Evolutionary conservation across 2,797 vertebrate species (phyloP).

Genomic region (Enteromius radiatus): DNA sequence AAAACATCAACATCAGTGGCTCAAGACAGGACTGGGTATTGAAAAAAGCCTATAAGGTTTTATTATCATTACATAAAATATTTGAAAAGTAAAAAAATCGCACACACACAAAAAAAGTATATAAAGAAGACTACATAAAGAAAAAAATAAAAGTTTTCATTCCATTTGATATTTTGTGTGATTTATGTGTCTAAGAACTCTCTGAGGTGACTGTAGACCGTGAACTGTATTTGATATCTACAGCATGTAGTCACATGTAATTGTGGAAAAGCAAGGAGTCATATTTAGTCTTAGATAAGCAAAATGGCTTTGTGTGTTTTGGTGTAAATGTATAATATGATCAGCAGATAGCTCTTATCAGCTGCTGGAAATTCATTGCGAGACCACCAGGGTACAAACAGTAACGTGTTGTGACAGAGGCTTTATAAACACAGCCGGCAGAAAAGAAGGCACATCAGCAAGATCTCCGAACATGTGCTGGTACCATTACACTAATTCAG

Average conservation of each 20-base stretch:
- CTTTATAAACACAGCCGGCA: slow-evolving; percentile 56
- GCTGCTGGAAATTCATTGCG: slow-evolving; percentile 63
- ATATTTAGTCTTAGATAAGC: slow-evolving; percentile 53
- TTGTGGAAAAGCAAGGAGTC: slow-evolving; percentile 28
- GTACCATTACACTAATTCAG: slow-evolving; percentile 15
- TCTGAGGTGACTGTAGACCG: not conserved
- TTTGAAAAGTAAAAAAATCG: not conserved
- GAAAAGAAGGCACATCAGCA: slow-evolving; percentile 58
- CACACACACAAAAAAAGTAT: no score
- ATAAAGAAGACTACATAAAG: not conserved
- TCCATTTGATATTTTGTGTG: not conserved
- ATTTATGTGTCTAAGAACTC: not conserved
- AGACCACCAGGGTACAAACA: slow-evolving; percentile 75
- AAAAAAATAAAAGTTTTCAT: no score
- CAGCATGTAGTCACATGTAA: slow-evolving; percentile 54
- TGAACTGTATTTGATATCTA: not conserved
- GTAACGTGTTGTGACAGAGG: slow-evolving; percentile 68
- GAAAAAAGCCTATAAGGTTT: no score
- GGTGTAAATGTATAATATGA: slow-evolving; percentile 57
- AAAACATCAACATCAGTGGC: not conserved
- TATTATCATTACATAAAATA: not conserved
- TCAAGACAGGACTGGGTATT: not conserved
- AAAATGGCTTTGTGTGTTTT: slow-evolving; percentile 39
- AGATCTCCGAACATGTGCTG: not conserved
- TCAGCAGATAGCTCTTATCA: slow-evolving; percentile 74